phyloP scores from a whole-genome alignment of 2,113 vertebrate genomes.

The Atherinomorus stipes region DNA sequence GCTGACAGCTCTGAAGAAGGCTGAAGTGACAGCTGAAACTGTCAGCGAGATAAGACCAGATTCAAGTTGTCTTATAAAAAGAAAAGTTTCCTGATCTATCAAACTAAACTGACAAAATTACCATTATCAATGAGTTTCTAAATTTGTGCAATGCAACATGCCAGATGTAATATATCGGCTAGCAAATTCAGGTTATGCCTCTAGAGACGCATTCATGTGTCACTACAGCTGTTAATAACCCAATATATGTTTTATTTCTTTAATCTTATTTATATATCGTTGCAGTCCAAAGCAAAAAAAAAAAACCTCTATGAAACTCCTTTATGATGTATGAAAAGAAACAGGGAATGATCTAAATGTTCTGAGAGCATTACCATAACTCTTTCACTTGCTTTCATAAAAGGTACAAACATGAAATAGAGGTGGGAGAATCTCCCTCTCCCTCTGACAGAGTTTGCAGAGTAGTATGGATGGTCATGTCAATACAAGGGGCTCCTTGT shows the following conservation, averaged over 20 bases:
- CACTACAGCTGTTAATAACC: not conserved
- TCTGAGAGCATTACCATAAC: not conserved
- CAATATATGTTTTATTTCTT: too few relatives aligned
- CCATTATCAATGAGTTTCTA: too few relatives aligned
- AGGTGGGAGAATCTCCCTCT: conserved; percentile 29
- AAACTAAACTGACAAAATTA: too few relatives aligned
- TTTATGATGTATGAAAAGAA: conserved; percentile 9
- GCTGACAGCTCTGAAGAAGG: too few relatives aligned
- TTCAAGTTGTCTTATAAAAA: too few relatives aligned
- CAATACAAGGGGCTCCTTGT: conserved; percentile 76
- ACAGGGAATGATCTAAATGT: conserved; percentile 5
- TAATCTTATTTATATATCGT: too few relatives aligned
- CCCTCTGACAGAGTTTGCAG: conserved; percentile 50
- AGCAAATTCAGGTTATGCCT: not conserved
- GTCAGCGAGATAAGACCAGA: too few relatives aligned
- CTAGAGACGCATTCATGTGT: not conserved
- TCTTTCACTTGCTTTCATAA: conserved; percentile 21
- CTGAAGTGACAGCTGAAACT: too few relatives aligned
- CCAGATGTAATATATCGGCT: not conserved
- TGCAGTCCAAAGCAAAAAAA: not conserved
- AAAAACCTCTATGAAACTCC: not conserved
- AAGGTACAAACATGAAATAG: conserved; percentile 34
- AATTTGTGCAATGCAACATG: not conserved
- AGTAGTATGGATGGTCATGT: conserved; percentile 75
- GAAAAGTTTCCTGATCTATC: too few relatives aligned